phyloP scores from a whole-genome alignment of 2,113 vertebrate genomes.

The Thymallus thymallus region DNA sequence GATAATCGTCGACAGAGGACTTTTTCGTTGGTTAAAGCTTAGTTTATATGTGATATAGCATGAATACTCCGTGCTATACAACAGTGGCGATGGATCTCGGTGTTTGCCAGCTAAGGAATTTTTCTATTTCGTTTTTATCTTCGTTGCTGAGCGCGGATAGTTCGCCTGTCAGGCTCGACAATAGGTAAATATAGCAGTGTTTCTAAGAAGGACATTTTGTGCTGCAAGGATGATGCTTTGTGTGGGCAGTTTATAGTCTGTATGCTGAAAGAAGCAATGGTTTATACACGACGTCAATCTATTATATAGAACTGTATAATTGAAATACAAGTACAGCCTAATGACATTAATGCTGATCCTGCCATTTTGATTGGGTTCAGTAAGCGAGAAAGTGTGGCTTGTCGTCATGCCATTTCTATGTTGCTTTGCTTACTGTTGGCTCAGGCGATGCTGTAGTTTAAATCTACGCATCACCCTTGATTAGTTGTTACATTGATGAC shows the following conservation, averaged over 20 bases:
- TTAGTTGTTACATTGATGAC: not conserved
- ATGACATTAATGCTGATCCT: no score
- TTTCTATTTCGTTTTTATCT: constrained; percentile 96
- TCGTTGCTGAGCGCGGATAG: constrained; percentile 89
- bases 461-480: no score
- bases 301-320: not conserved
- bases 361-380: no score
- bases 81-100: constrained; percentile 95
- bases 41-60: constrained; percentile 69
- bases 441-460: not conserved
- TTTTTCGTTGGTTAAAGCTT: constrained; percentile 16
- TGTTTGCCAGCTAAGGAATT: constrained; percentile 93
- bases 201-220: not conserved
- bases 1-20: constrained; percentile 15
- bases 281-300: not conserved
- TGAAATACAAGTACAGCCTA: no score
- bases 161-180: constrained; percentile 86
- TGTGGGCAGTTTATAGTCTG: no score
- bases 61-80: constrained; percentile 89
- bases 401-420: not conserved
- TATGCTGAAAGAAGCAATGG: no score
- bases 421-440: not conserved
- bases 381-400: no score
- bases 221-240: no score
- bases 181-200: constrained; percentile 79